phyloP scores from a whole-genome alignment of 2,888 invertebrate species.

The Nysson spinosus region DNA sequence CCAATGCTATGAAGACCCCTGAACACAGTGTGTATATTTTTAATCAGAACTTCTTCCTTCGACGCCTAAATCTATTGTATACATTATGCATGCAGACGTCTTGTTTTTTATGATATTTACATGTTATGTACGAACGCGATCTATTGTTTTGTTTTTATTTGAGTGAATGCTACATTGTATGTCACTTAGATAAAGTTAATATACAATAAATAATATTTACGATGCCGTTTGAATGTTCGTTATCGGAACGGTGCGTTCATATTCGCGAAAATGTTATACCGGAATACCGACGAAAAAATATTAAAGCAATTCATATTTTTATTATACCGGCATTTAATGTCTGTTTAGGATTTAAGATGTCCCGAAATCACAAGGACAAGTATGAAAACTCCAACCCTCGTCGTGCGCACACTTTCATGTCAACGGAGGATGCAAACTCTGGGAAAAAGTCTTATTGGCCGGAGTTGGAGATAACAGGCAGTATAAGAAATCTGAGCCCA shows the following conservation, averaged over 20 bases:
- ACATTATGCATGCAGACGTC: neutral
- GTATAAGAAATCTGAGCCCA: conserved; percentile 95
- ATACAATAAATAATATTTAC: too few species aligned
- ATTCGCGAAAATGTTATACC: too few species aligned
- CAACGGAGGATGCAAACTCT: conserved; percentile 93
- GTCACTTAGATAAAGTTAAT: too few species aligned
- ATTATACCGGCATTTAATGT: too few species aligned
- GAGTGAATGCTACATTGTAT: too few species aligned
- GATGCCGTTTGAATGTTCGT: too few species aligned
- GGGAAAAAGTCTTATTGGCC: conserved; percentile 96
- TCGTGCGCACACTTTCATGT: conserved; percentile 94
- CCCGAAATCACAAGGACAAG: conserved; percentile 89
- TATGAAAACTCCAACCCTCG: conserved; percentile 89
- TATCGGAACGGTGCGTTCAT: too few species aligned
- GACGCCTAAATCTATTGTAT: neutral
- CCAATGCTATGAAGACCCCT: conserved; percentile 37
- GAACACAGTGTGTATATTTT: conserved; percentile 9
- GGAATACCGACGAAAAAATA: too few species aligned
- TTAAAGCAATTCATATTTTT: too few species aligned
- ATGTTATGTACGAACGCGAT: conserved; percentile 43
- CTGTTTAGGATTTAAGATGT: conserved; percentile 76
- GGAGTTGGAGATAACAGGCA: conserved; percentile 94
- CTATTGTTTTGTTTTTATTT: conserved; percentile 8
- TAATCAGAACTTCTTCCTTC: neutral
- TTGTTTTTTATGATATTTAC: neutral